phyloP scores from a whole-genome alignment of 2,888 invertebrate species.

The Drosophila nr. perissopoda region DNA sequence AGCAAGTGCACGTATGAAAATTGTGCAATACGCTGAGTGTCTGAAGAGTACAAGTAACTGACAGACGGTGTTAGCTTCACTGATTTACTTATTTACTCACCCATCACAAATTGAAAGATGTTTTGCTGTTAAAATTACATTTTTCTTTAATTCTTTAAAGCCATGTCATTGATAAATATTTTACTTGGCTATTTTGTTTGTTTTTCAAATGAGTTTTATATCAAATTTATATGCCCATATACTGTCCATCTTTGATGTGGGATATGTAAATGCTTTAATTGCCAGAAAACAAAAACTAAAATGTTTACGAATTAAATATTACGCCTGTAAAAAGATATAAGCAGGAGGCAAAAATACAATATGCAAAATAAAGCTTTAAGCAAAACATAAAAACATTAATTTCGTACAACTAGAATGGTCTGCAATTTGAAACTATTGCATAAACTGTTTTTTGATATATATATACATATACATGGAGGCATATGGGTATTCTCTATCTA shows the following conservation, averaged over 20 bases:
- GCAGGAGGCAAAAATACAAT: slow-evolving; percentile 1
- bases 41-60: not conserved
- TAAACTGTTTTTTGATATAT: not conserved
- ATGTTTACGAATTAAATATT: not conserved
- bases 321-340: slow-evolving; percentile 11
- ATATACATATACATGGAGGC: not conserved
- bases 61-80: not conserved
- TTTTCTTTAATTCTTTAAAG: not conserved
- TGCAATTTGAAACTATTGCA: not conserved
- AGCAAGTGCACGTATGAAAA: not conserved
- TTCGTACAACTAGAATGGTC: not conserved
- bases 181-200: not conserved
- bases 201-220: slow-evolving; percentile 4
- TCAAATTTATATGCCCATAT: not conserved
- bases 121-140: not conserved
- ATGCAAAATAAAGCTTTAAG: slow-evolving; percentile 2
- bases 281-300: not conserved
- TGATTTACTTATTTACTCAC: not conserved
- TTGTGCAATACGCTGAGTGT: not conserved
- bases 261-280: slow-evolving; percentile 4
- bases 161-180: not conserved
- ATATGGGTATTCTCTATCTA: not conserved
- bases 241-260: slow-evolving; percentile 9
- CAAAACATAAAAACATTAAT: not conserved
- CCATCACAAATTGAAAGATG: not conserved